phyloP scores from a whole-genome alignment of 2,113 vertebrate genomes.

The Crotalus viridis region DNA sequence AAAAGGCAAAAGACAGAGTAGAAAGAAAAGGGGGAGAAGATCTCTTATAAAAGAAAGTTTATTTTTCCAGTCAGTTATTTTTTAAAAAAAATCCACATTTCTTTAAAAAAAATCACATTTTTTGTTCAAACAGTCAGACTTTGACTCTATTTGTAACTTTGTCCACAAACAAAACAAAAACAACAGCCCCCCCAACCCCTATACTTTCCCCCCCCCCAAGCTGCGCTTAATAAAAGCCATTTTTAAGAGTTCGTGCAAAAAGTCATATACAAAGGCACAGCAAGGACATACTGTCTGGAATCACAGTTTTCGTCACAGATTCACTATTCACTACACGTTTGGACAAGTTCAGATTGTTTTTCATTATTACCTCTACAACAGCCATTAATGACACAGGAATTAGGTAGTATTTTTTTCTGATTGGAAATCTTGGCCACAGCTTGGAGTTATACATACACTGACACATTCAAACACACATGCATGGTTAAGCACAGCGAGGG shows the following conservation, averaged over 20 bases:
- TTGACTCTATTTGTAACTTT: conserved; percentile 82
- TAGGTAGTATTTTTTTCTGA: conserved; percentile 72
- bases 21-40: conserved; percentile 15
- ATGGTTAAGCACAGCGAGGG: conserved; percentile 84
- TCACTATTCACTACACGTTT: conserved; percentile 87
- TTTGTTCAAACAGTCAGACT: conserved; percentile 85
- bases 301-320: conserved; percentile 85
- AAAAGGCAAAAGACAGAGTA: not conserved
- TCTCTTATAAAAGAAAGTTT: conserved; percentile 96
- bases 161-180: conserved; percentile 60
- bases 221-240: conserved; percentile 82
- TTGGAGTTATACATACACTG: conserved; percentile 89
- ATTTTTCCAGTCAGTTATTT: conserved; percentile 91
- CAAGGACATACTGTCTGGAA: conserved; percentile 86
- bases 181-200: conserved; percentile 64
- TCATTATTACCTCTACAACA: conserved; percentile 84
- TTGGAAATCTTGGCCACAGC: conserved; percentile 88
- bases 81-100: conserved; percentile 77
- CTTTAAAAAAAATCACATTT: conserved; percentile 72
- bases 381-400: conserved; percentile 86
- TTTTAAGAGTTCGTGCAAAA: conserved; percentile 84
- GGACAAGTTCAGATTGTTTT: conserved; percentile 82
- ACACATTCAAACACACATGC: conserved; percentile 89
- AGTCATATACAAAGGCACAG: conserved; percentile 87
- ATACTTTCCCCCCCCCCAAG: conserved; percentile 79